phyloP scores from a whole-genome alignment of 2,797 vertebrate species.

The Intellagama lesueurii region DNA sequence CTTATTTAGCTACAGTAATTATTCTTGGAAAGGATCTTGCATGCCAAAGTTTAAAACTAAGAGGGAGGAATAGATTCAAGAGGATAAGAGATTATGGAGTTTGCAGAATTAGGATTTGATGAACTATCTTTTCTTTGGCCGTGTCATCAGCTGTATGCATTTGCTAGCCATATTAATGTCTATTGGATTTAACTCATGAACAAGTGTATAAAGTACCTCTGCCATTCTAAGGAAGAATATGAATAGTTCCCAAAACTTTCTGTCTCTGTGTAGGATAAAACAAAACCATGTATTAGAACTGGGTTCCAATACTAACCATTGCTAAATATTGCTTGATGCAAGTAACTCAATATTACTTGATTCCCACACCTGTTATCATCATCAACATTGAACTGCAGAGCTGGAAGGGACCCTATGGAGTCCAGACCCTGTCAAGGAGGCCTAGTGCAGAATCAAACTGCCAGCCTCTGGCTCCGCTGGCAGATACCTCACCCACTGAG shows the following conservation, averaged over 20 bases:
- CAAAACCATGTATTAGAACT: slow-evolving; percentile 51
- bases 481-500: too few relatives aligned
- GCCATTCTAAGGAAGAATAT: not conserved
- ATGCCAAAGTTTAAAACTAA: slow-evolving; percentile 70
- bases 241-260: slow-evolving; percentile 44
- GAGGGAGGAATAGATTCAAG: slow-evolving; percentile 44
- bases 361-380: not conserved
- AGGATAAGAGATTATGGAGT: slow-evolving; percentile 54
- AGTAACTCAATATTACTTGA: not conserved
- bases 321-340: not conserved
- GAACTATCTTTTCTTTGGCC: slow-evolving; percentile 55
- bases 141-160: slow-evolving; percentile 22
- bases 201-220: not conserved
- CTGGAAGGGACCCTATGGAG: too few relatives aligned
- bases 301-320: not conserved
- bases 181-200: not conserved
- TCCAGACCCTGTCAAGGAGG: too few relatives aligned
- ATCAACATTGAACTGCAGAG: too few relatives aligned
- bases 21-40: slow-evolving; percentile 66
- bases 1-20: slow-evolving; percentile 67
- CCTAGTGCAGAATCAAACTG: too few relatives aligned
- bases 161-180: slow-evolving; percentile 22
- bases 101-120: slow-evolving; percentile 52
- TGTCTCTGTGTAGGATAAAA: slow-evolving; percentile 7
- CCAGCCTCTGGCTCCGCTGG: too few relatives aligned